Conservation (phyloP, 2,888 invertebrate species). For the Lepidocyrtinus sp. region DNA sequence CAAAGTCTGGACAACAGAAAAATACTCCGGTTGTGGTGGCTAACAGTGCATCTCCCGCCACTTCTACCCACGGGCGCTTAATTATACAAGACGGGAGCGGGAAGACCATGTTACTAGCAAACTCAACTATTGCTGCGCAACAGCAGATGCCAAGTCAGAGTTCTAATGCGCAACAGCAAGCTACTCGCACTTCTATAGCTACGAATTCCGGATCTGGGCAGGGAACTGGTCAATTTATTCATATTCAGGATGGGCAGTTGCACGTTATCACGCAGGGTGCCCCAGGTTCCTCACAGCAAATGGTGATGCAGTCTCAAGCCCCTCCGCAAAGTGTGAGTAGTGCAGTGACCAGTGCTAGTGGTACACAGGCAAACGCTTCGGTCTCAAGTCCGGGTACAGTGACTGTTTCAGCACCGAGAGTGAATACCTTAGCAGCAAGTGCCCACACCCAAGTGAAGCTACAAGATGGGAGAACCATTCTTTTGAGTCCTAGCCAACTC, state of each 20-base stretch:
- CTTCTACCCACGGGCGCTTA: background rate
- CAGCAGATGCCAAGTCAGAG: conserved; percentile 31
- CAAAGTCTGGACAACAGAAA: conserved; percentile 1
- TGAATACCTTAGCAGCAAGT: conserved; percentile 68
- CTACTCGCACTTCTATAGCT: no score
- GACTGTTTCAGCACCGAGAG: conserved; percentile 61
- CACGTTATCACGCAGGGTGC: conserved; percentile 33
- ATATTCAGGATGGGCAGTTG: conserved; percentile 28
- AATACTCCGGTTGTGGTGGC: conserved; percentile 11
- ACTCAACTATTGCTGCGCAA: background rate
- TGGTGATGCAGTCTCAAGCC: no score
- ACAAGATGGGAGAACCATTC: conserved; percentile 30
- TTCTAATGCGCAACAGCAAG: conserved; percentile 17
- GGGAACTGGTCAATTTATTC: no score
- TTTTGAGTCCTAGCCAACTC: conserved; percentile 25
- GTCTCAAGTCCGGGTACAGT: background rate
- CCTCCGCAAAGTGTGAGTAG: no score
- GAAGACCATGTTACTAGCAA: background rate
- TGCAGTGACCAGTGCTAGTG: background rate
- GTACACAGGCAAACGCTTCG: background rate
- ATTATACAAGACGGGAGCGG: background rate
- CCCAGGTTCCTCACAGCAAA: background rate
- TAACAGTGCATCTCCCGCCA: background rate
- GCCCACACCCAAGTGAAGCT: conserved; percentile 18
- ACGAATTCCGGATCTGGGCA: no score